These are phyloP conservation scores for Grammomys surdaster DNA, from an alignment of 2,113 vertebrate genomes.

Conservation along the genomic window DNA sequence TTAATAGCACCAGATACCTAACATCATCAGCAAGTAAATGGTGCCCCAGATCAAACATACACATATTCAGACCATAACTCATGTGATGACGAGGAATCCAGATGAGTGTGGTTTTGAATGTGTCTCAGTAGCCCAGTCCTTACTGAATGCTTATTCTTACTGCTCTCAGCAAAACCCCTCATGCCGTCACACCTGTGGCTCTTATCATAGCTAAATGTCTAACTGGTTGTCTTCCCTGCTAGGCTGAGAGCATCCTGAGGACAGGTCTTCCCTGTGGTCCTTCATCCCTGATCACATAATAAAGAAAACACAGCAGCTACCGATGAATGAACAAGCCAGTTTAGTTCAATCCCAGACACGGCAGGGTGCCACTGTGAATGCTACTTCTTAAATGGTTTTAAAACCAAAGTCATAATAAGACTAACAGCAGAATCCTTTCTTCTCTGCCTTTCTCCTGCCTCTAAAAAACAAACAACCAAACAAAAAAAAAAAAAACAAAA, in stretches of 20 bases:
- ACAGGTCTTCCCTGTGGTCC: not conserved
- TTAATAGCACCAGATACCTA: conserved; percentile 70
- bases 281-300: not conserved
- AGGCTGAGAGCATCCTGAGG: conserved; percentile 47
- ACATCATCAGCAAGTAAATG: conserved; percentile 32
- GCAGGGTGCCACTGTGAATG: conserved; percentile 33
- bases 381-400: conserved; percentile 54
- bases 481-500: too few species aligned
- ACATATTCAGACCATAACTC: not conserved
- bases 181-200: too few species aligned
- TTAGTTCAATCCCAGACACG: not conserved
- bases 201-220: not conserved
- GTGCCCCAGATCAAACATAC: conserved; percentile 3
- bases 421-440: conserved; percentile 65
- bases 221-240: not conserved
- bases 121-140: not conserved
- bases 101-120: too few species aligned
- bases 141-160: not conserved
- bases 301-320: not conserved
- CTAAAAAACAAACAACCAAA: not conserved
- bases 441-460: conserved; percentile 51
- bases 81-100: not conserved
- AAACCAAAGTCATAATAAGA: conserved; percentile 71
- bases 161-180: not conserved
- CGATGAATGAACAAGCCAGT: not conserved